Conservation (phyloP, 2,888 invertebrate species). For the Leptura quadrifasciata region DNA sequence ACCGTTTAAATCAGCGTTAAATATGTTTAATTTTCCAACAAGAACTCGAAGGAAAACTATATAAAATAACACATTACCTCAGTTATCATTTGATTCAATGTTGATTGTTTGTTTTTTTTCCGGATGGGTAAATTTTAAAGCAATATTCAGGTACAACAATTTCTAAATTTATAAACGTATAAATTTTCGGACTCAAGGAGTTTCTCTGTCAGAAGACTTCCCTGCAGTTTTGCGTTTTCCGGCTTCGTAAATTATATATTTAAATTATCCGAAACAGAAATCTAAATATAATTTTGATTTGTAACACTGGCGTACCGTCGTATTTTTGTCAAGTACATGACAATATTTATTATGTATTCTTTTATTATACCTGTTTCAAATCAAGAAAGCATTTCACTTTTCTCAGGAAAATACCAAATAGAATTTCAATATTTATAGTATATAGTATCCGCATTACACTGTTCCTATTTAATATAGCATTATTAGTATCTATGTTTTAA, state of each 20-base stretch:
- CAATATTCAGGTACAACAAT: neutral
- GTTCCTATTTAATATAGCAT: too few relatives aligned
- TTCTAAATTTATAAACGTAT: constrained; percentile 16
- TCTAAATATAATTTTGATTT: neutral
- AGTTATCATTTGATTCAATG: neutral
- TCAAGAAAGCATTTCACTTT: too few relatives aligned
- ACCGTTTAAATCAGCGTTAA: constrained; percentile 29
- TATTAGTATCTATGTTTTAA: too few relatives aligned
- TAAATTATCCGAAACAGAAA: neutral
- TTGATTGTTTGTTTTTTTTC: neutral
- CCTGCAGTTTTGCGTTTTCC: neutral
- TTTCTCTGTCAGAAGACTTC: neutral
- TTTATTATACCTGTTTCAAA: too few relatives aligned
- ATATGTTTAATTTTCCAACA: constrained; percentile 18
- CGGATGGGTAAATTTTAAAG: neutral
- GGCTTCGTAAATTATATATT: neutral
- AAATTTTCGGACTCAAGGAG: constrained; percentile 20
- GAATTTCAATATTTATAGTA: too few relatives aligned
- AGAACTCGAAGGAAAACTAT: neutral
- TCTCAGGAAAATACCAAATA: too few relatives aligned
- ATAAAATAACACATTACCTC: neutral
- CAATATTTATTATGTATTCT: too few relatives aligned
- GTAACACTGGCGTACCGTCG: neutral
- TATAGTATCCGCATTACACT: too few relatives aligned
- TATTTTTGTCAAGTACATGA: too few relatives aligned